Base-by-base conservation (phyloP, 2,113 vertebrate genomes). In the Triplophysa rosa region DNA sequence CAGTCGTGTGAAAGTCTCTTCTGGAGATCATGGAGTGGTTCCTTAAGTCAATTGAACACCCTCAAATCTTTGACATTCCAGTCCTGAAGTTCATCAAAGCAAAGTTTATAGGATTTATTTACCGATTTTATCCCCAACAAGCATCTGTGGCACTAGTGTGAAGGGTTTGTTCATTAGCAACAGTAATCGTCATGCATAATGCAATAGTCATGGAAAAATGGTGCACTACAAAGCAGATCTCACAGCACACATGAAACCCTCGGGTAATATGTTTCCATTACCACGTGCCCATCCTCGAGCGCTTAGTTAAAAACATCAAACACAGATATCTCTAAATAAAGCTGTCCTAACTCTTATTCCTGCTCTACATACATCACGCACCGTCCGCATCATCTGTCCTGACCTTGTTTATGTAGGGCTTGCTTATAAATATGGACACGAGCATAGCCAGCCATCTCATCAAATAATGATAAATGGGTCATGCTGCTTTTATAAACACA, bases 401-500 rank as follows among this genome's bases (percentile, higher is more conserved):
- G 63, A 73, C 79, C 56, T 84, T 77, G 74, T 29, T 67, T 71
- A 37, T 13, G 52, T 54, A 80, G 67, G 52, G 49, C 63, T 40
- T 7, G 26, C 70, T 84, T 84, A 84, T 78, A 61, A 47, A 76
- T 84, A 59, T 78, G 63, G 45, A 74, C 45, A 64, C n/a, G 54
- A 69, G 54, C 74, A 47, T 37, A 64, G 79, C 61, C 62, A 8
- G 67, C 79, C 83, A 81, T 52, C 56, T 68, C 78, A 78, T 84
- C 79, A 78, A 65, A 81, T 78, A 65, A 74, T 61, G 74, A 81
- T 81, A 66, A 81, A 78, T 70, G 77, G 68, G 69, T 78, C 72
- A 76, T 68, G 56, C 74, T 59, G 64, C 63, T 47, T 74, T 45
- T 77, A 84, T 80, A 77, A 83, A 80, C 79, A 83, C 66, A 75